Conservation (phyloP, 2,113 vertebrate genomes). For the Seriola rivoliana region DNA sequence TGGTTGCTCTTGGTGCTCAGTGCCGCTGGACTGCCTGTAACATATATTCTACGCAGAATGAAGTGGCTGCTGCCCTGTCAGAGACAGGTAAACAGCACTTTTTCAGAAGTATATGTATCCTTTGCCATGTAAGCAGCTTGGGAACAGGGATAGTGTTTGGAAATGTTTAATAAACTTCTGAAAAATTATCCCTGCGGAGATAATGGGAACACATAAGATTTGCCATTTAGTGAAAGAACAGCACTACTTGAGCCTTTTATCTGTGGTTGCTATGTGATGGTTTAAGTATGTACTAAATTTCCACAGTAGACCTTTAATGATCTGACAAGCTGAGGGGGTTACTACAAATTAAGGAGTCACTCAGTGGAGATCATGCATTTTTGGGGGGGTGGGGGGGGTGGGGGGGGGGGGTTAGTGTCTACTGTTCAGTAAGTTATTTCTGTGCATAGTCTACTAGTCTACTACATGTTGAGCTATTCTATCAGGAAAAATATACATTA, state of each 20-base stretch:
- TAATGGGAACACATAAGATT: conserved; percentile 38
- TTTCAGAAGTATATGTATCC: not conserved
- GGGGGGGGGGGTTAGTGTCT: not conserved
- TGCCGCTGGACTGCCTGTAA: conserved; percentile 99
- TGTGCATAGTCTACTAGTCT: conserved; percentile 3
- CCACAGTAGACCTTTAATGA: conserved; percentile 20
- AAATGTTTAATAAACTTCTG: conserved; percentile 48
- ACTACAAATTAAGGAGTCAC: conserved; percentile 1
- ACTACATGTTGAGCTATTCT: not conserved
- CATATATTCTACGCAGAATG: conserved; percentile 98
- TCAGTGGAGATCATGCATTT: not conserved
- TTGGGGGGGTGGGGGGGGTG: not conserved
- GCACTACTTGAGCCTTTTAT: conserved; percentile 31
- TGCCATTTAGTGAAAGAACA: conserved; percentile 35
- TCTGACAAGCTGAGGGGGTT: conserved; percentile 21
- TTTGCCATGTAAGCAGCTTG: not conserved
- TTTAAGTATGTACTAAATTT: conserved; percentile 44
- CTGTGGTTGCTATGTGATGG: conserved; percentile 64
- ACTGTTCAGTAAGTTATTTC: conserved; percentile 21
- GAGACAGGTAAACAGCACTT: conserved; percentile 75
- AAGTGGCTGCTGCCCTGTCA: conserved; percentile 95
- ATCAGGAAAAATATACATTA: not conserved
- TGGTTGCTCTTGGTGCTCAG: conserved; percentile 95
- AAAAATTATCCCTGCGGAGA: conserved; percentile 32
- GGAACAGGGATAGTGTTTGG: conserved; percentile 40